These are phyloP conservation scores for Antitype chi DNA, from an alignment of 2,888 invertebrate genomes.

Conservation along the genomic window DNA sequence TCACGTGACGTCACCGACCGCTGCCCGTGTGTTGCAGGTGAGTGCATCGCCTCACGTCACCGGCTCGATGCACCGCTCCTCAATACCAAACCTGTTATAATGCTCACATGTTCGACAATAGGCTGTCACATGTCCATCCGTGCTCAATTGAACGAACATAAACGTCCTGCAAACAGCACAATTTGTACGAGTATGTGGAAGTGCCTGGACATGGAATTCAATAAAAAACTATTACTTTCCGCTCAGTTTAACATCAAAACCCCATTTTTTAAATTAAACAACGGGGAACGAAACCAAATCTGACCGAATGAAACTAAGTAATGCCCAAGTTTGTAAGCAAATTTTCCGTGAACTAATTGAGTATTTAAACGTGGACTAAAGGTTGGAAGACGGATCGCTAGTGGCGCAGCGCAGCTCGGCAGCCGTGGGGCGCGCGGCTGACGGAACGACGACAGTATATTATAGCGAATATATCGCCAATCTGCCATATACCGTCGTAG, in stretches of 20 bases:
- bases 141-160: background rate
- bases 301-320: constrained; percentile 10
- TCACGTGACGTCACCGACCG: background rate
- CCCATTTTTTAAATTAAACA: constrained; percentile 34
- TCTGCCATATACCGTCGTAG: background rate
- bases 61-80: background rate
- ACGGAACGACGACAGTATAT: background rate
- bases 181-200: background rate
- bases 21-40: too few species aligned
- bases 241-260: constrained; percentile 38
- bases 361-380: constrained; percentile 44
- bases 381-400: constrained; percentile 27
- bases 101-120: background rate
- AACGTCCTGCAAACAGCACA: too few species aligned
- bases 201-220: constrained; percentile 9
- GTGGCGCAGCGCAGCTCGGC: background rate
- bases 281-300: background rate
- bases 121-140: background rate
- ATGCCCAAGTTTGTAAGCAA: constrained; percentile 29
- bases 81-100: background rate
- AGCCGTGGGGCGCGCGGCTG: background rate
- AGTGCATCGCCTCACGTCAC: background rate
- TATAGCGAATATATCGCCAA: too few species aligned
- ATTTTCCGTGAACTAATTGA: constrained; percentile 41
- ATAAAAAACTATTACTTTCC: constrained; percentile 25